phyloP scores from a whole-genome alignment of 2,888 invertebrate genomes.

The Gymnosoma rotundatum region DNA sequence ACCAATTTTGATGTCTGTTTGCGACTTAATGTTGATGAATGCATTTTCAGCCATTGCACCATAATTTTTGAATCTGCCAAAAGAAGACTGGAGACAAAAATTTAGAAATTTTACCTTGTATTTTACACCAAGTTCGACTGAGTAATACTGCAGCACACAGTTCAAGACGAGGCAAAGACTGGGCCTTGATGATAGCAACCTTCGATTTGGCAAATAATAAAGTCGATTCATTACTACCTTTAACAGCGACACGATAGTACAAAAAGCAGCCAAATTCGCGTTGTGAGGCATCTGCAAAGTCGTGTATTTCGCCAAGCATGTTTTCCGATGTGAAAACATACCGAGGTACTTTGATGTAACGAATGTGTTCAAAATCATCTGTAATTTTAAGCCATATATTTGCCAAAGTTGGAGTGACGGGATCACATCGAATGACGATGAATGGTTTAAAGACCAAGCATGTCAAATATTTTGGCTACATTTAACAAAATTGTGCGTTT shows the following conservation, averaged over 20 bases:
- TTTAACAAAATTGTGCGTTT: constrained; percentile 33
- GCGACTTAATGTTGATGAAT: constrained; percentile 58
- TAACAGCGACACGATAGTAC: constrained; percentile 30
- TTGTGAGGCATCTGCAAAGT: no score
- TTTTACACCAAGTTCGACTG: constrained; percentile 43
- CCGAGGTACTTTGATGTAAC: no score
- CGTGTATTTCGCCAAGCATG: no score
- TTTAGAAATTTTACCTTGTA: constrained; percentile 29
- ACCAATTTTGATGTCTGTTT: no score
- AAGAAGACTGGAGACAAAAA: constrained; percentile 27
- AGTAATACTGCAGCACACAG: constrained; percentile 65
- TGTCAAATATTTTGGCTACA: no score
- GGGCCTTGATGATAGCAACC: constrained; percentile 65
- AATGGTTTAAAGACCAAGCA: constrained; percentile 54
- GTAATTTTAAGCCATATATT: constrained; percentile 52
- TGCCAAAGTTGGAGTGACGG: constrained; percentile 62
- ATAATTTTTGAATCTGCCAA: constrained; percentile 42
- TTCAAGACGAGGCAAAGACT: constrained; percentile 67
- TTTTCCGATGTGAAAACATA: no score
- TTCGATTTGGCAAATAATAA: constrained; percentile 67
- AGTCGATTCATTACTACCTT: constrained; percentile 8
- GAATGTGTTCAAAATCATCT: no score
- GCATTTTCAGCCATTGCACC: constrained; percentile 19
- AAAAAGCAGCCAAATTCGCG: no score
- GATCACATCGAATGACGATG: constrained; percentile 62